Conservation (phyloP, 2,797 vertebrate species). For the Acanthis flammea region DNA sequence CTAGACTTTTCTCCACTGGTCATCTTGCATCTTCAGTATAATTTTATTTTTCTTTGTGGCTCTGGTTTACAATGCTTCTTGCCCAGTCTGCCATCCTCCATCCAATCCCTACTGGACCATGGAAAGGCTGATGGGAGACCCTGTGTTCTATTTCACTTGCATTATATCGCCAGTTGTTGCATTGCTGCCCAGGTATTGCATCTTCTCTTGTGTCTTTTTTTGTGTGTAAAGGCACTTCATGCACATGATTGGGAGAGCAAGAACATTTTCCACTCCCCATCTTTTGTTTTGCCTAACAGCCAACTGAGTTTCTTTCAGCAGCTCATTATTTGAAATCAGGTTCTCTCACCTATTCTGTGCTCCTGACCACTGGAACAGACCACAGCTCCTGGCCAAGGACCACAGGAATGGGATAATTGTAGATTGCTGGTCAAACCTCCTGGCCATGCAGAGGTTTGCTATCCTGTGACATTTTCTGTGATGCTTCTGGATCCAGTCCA, state of each 20-base stretch:
- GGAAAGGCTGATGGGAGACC: constrained; percentile 88
- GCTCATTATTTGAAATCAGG: not conserved
- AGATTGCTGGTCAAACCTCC: not conserved
- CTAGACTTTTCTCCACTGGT: constrained; percentile 95
- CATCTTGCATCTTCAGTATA: constrained; percentile 87
- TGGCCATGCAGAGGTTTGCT: not conserved
- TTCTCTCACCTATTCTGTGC: not conserved
- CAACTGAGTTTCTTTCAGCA: not conserved
- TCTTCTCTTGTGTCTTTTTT: not conserved
- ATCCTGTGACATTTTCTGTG: not conserved
- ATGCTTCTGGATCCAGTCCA: not conserved
- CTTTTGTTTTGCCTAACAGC: not conserved
- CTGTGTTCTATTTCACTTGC: constrained; percentile 91
- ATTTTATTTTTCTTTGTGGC: constrained; percentile 89
- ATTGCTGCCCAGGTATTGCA: constrained; percentile 88
- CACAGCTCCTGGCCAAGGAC: not conserved
- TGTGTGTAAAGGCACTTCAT: not conserved
- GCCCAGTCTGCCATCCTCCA: constrained; percentile 90
- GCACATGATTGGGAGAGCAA: not conserved
- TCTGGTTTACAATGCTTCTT: constrained; percentile 90
- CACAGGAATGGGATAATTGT: not conserved
- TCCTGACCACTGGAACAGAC: not conserved
- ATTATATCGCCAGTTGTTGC: constrained; percentile 86
- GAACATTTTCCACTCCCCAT: not conserved
- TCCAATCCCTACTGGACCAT: constrained; percentile 97